Evolutionary conservation across 2,113 vertebrate genomes (phyloP).

Genomic region (Oriolus oriolus): DNA sequence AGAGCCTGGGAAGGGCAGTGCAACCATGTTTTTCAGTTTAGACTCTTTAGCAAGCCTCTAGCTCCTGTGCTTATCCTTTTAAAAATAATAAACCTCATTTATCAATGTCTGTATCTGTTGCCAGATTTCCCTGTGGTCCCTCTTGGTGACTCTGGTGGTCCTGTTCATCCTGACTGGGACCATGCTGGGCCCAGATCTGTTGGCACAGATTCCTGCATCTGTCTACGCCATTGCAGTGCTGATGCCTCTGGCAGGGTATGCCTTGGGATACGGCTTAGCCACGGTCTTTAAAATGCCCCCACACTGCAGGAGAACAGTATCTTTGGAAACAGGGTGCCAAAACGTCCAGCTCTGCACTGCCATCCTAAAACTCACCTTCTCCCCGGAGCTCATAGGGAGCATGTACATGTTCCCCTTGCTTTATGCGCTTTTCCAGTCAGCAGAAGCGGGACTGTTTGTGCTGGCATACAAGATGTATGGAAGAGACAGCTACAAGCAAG

Average conservation of each 20-base stretch:
- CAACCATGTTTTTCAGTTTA: not conserved
- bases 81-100: not conserved
- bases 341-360: conserved; percentile 97
- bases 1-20: not conserved
- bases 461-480: conserved; percentile 87
- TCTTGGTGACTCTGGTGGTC: conserved; percentile 86
- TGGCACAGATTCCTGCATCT: conserved; percentile 85
- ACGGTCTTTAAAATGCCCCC: conserved; percentile 84
- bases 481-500: conserved; percentile 82
- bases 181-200: conserved; percentile 90
- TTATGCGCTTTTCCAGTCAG: conserved; percentile 92
- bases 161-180: conserved; percentile 94
- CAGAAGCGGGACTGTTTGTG: conserved; percentile 91
- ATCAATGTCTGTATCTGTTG: not conserved
- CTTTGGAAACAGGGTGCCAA: conserved; percentile 94
- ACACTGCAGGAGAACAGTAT: conserved; percentile 86
- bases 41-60: not conserved
- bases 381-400: conserved; percentile 85
- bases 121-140: conserved; percentile 93
- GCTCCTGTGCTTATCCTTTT: not conserved
- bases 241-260: conserved; percentile 90
- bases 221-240: conserved; percentile 90
- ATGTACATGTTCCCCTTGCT: conserved; percentile 98
- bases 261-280: conserved; percentile 88
- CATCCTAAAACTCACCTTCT: conserved; percentile 94